Evolutionary conservation across 2,113 vertebrate species (phyloP).

Genomic region (Gymnorhina tibicen): DNA sequence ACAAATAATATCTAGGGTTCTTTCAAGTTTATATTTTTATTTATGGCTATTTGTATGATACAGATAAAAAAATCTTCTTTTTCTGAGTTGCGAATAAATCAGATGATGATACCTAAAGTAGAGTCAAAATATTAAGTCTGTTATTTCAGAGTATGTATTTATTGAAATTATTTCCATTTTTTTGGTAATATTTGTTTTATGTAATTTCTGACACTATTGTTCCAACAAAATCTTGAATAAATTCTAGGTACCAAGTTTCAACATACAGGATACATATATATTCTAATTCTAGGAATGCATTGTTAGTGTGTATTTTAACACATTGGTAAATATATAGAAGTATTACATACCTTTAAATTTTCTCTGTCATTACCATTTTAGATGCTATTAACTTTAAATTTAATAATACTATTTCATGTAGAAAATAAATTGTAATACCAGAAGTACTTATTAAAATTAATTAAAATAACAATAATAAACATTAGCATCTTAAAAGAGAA

Average conservation of each 20-base stretch:
- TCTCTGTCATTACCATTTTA: background rate
- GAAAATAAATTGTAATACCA: background rate
- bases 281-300: background rate
- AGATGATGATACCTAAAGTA: background rate
- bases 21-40: background rate
- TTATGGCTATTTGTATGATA: background rate
- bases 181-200: background rate
- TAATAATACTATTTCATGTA: background rate
- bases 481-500: background rate
- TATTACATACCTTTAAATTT: background rate
- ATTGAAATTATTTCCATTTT: background rate
- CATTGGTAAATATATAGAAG: background rate
- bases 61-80: background rate
- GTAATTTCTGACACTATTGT: background rate
- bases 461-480: background rate
- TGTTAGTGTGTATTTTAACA: accelerated
- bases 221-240: background rate
- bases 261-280: background rate
- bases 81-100: background rate
- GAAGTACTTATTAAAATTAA: background rate
- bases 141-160: background rate
- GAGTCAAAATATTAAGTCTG: background rate
- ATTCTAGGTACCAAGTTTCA: background rate
- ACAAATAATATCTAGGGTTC: background rate
- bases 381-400: background rate